Evolutionary conservation across 1,140 invertebrate species (phyloP), one percentile per base, ranked within the genome.

Genomic region (Akabosia matsudoensis): DNA sequence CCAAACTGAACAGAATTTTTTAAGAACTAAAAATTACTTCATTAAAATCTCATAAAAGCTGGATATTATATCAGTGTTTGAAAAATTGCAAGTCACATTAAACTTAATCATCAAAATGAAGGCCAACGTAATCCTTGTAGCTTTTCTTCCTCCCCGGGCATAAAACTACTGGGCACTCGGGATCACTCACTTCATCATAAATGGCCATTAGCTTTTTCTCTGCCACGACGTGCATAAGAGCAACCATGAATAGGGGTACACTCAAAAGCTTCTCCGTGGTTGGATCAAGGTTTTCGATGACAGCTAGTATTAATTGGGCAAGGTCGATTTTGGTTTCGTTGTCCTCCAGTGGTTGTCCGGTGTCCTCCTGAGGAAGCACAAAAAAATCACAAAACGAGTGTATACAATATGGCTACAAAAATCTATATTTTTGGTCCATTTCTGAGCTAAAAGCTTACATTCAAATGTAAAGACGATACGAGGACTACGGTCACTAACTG

Each of bases 141-240:
- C 34, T 75, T 52, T 56, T 77, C 1, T 24, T 14, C 4, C 37
- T 74, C 0, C 75, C 78, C 1, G 73, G 61, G 70, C 75, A 76
- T 22, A 79, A 31, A n/a, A 79, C 74, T 0, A 24, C 3, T n/a
- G 78, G 75, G 22, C 71, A 61, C 14, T 70, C 45, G n/a, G 33
- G n/a, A 18, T 64, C 74, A 28, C 7, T 22, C 37, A 18, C 18
- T 31, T 73, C 61, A 24, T 54, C 77, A 0, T 67, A 22, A 24
- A 51, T 10, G 70, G 77, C 74, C 14, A 79, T 75, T 14, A 79
- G 30, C 28, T 70, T 71, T 4, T 75, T 71, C 14, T 79, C 78
- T 16, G 74, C 78, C 16, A 79, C 75, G 16, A 79, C 78, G 33
- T 79, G 78, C 73, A 79, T 74, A 0, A 79, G 24, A 0, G 72